These are phyloP conservation scores for Perdita meconis DNA, from an alignment of 2,888 invertebrate species.

Conservation along the genomic window DNA sequence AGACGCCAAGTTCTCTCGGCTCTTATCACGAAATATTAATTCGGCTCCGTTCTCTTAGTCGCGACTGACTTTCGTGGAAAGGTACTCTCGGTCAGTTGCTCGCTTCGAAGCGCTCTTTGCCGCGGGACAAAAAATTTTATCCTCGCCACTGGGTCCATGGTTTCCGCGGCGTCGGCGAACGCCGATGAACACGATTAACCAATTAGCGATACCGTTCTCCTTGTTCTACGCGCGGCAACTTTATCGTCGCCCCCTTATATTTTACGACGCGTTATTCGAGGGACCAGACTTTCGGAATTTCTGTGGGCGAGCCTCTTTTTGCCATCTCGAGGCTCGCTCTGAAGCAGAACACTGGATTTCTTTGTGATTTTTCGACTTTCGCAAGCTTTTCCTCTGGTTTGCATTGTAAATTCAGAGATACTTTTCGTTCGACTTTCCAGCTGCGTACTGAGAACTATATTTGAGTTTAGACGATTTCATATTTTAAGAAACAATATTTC, in stretches of 20 bases:
- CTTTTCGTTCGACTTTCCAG: background rate
- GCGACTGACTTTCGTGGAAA: slow-evolving; percentile 54
- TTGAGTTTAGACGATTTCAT: too few species aligned
- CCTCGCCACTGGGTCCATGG: slow-evolving; percentile 50
- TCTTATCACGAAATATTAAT: slow-evolving; percentile 64
- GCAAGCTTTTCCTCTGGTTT: background rate
- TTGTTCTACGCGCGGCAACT: slow-evolving; percentile 50
- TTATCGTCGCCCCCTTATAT: slow-evolving; percentile 42
- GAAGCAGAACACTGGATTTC: slow-evolving; percentile 9
- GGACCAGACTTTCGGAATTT: slow-evolving; percentile 35
- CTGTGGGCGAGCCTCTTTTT: slow-evolving; percentile 32
- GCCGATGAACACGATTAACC: slow-evolving; percentile 71
- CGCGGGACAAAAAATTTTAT: slow-evolving; percentile 57
- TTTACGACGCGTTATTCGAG: slow-evolving; percentile 56
- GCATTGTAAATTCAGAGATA: background rate
- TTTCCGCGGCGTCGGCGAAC: slow-evolving; percentile 46
- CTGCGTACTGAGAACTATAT: too few species aligned
- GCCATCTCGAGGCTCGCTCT: slow-evolving; percentile 21
- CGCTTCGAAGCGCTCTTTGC: slow-evolving; percentile 34
- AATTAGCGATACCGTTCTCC: slow-evolving; percentile 66
- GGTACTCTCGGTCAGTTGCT: slow-evolving; percentile 61
- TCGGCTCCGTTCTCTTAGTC: slow-evolving; percentile 44
- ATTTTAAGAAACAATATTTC: too few species aligned
- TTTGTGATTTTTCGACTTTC: slow-evolving; percentile 5
- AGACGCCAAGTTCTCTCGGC: slow-evolving; percentile 53